Conservation (phyloP, 2,113 vertebrate species). For the Microtus ochrogaster region DNA sequence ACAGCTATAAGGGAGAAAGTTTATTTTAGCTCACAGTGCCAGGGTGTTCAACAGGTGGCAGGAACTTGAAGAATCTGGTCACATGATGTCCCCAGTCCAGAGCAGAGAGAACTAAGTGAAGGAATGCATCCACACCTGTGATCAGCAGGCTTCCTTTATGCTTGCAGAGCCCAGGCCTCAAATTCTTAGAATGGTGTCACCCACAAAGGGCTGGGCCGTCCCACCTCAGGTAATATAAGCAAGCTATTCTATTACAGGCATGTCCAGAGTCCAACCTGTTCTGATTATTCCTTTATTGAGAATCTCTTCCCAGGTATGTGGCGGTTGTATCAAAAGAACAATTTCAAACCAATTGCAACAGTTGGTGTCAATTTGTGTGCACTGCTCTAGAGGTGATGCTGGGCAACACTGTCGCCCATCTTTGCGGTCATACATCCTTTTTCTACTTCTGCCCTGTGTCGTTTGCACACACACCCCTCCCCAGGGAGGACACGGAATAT, state of each 20-base stretch:
- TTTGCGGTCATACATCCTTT: not conserved
- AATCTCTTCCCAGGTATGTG: not conserved
- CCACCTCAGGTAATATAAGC: not conserved
- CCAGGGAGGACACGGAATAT: not conserved
- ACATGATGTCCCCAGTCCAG: too few species aligned
- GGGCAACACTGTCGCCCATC: not conserved
- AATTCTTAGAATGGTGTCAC: not conserved
- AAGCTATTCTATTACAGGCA: not conserved
- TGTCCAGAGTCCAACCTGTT: not conserved
- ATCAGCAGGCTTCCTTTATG: not conserved
- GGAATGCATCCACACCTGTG: not conserved
- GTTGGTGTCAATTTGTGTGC: rapidly evolving
- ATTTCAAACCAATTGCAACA: not conserved
- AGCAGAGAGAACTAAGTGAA: not conserved
- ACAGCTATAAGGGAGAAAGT: too few species aligned
- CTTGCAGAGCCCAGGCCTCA: not conserved
- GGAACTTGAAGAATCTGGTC: not conserved
- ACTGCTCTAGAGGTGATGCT: not conserved
- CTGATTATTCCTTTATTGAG: not conserved
- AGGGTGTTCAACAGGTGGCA: not conserved
- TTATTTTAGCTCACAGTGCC: not conserved
- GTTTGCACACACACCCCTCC: not conserved
- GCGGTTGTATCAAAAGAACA: not conserved
- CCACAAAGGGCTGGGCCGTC: not conserved
- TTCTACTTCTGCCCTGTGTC: not conserved